Base-by-base conservation (phyloP, 2,113 vertebrate species). In the Leptobrachium leishanense region DNA sequence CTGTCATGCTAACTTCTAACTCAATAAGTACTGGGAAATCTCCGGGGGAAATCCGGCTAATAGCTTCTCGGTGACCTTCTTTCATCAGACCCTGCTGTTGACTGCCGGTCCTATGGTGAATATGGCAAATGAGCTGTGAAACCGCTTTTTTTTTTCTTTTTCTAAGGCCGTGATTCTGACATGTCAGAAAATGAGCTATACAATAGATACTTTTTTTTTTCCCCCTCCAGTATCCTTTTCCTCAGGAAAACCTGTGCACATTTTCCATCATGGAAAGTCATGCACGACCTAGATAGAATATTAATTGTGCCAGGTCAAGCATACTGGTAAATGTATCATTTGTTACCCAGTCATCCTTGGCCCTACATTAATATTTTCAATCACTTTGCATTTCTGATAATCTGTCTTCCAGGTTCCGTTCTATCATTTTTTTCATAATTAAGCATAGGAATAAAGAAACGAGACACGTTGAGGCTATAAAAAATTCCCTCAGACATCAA, bases 331-430 rank as follows among this genome's bases (percentile, higher is more conserved):
- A 94, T 88, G 88, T 93, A 88, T 86, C 92, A 88, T 92, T 92
- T 94, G 89, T 92, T 93, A 90, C 84, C 88, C 90, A 89, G 87
- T 92, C 89, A 91, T 91, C 91, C 92, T 91, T 88, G 87, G 87
- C 85, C 84, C 90, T 89, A 90, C 90, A 92, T 94, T 94, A 92
- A 92, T 92, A 92, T 92, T 94, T 92, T 90, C 90, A 89, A 92
- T 87, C 84, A 88, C 90, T 91, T 85, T 87, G 84, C 87, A 88
- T 89, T 90, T 92, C 88, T 88, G 88, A 84, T 84, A 83, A 88
- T 91, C 87, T 85, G 89, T 89, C 88, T 85, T 82, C 85, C 83
- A 74, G 77, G 81, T 88, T 86, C 83, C 64, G 83, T 85, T 69
- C 57, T 81, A 70, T 82, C 53, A 84, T 84, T 88, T 86, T 80